A percentile compares a stretch with the other conserved stretches of the same genome.
phyloP scores from a whole-genome alignment of 1,140 invertebrate genomes.

The Saccostrea echinata region DNA sequence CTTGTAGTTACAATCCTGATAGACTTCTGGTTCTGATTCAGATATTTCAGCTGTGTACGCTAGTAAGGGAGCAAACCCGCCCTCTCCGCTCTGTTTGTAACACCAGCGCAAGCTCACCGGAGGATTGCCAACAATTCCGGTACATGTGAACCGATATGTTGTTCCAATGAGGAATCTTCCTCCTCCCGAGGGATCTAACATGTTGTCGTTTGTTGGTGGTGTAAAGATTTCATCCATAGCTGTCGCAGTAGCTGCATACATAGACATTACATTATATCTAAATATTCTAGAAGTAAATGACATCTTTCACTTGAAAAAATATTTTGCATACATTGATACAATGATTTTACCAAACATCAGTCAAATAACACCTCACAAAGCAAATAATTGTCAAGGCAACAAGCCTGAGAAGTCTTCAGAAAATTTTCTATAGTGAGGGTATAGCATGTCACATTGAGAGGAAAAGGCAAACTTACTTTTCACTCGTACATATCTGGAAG shows the following conservation, averaged over 20 bases:
- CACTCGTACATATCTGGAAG: not conserved
- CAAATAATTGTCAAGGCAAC: too few species aligned
- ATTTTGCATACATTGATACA: too few species aligned
- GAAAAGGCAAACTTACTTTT: not conserved
- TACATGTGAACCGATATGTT: not conserved
- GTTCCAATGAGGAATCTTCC: not conserved
- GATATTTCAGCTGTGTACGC: not conserved
- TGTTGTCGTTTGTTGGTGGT: not conserved
- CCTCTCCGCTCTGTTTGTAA: not conserved
- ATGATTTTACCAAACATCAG: too few species aligned
- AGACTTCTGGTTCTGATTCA: not conserved
- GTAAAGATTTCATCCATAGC: not conserved
- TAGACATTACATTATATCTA: not conserved
- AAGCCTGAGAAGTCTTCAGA: too few species aligned
- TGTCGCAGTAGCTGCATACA: not conserved
- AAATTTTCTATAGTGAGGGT: too few species aligned
- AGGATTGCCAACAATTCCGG: slow-evolving; percentile 18
- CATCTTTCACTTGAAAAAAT: too few species aligned
- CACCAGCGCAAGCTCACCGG: slow-evolving; percentile 17
- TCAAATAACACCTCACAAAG: too few species aligned
- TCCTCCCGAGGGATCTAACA: not conserved
- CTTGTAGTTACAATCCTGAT: slow-evolving; percentile 27
- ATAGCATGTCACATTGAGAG: not conserved
- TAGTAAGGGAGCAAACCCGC: not conserved
- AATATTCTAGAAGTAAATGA: too few species aligned